Base-by-base conservation (phyloP, 2,888 invertebrate genomes). In the Drosophila atripex region DNA sequence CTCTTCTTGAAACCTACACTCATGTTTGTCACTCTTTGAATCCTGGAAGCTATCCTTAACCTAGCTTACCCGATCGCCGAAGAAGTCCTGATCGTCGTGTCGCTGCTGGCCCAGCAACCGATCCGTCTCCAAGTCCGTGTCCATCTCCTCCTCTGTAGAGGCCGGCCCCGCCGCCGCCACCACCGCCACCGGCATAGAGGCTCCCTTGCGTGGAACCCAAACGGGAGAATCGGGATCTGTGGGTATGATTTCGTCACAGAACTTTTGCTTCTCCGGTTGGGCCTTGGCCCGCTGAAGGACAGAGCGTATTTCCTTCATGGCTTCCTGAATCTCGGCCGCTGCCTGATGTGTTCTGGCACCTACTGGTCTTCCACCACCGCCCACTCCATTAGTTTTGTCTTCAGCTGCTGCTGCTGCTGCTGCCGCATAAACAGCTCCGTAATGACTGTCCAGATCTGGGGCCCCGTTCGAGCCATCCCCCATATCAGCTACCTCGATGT, bases 91-190 rank as follows among this genome's bases (percentile, higher is more conserved):
- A 90, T 97, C 97, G 86, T 97, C 97, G n/a, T 96, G 96, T 80
- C 97, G 93, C 91, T 98, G 98, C 90, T 98, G 98, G 1, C 98
- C 98, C 54, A 99, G 93, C 70, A 99, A 93, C 82, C 98, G 93
- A 92, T 99, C 99, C n/a, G 99, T 99, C 92, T 99, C 99, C 79
- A 98, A 94, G 92, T 99, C 99, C 0, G 99, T 99, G 90, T 99
- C 99, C n/a, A 97, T 97, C 92, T 97, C 97, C 90, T 96, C 96
- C 93, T 92, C 90, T 6, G 54, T 35, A 9, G 49, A n/a, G 12
- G 49, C 71, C 3, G 50, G 64, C 11, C 39, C 55, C 0, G 71
- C 18, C 18, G 18, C 2, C 18, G 18, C 18, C 2, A 18, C 18
- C 1, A 2, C 18, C 3, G 50, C 66, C 11, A 43, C 55, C 0